phyloP scores from a whole-genome alignment of 2,797 vertebrate genomes.

The Eleutherodactylus coqui region DNA sequence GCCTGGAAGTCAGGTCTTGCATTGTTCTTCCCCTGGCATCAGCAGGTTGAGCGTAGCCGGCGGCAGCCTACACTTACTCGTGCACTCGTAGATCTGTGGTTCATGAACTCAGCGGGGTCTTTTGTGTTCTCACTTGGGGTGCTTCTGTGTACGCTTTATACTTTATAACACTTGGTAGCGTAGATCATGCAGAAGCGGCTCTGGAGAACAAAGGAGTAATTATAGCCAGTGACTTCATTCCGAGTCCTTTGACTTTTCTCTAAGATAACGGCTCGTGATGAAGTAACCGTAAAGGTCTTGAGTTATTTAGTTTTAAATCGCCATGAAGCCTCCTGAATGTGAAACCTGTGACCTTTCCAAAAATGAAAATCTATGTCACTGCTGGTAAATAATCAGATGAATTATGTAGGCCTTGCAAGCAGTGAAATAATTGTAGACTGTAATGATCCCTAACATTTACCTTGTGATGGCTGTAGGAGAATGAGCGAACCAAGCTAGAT shows the following conservation, averaged over 20 bases:
- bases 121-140: no score
- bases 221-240: neutral
- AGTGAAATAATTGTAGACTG: constrained; percentile 3
- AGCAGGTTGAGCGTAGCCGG: no score
- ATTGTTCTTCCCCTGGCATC: no score
- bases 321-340: neutral
- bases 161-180: neutral
- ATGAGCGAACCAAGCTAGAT: neutral
- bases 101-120: no score
- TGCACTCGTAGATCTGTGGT: no score
- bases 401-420: neutral
- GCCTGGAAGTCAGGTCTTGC: no score
- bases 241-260: neutral
- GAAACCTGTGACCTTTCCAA: constrained; percentile 31
- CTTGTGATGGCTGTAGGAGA: neutral
- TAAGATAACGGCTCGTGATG: neutral
- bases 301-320: neutral
- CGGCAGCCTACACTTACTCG: no score
- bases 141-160: no score
- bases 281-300: neutral
- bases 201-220: no score
- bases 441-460: constrained; percentile 15
- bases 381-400: neutral
- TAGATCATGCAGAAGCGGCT: neutral
- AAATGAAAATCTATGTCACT: constrained; percentile 21